A percentile compares a stretch with the other conserved stretches of the same genome.
phyloP scores from a whole-genome alignment of 2,888 invertebrate genomes.

The Ditylenchus weischeri region DNA sequence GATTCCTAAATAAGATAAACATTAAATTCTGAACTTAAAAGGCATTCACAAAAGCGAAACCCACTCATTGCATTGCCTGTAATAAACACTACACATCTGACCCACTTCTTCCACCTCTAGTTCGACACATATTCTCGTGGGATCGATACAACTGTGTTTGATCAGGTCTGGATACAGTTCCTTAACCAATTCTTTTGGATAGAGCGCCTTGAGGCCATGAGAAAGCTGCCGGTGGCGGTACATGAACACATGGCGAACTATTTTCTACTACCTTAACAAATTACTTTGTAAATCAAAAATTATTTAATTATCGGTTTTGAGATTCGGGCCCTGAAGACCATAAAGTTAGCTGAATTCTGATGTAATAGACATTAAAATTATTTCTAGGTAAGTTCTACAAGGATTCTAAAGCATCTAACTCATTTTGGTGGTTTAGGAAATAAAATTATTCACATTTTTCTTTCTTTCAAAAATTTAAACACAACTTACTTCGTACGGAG shows the following conservation, averaged over 20 bases:
- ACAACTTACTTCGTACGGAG: conserved; percentile 70
- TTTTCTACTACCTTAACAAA: conserved; percentile 72
- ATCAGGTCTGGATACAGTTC: conserved; percentile 51
- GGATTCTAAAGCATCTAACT: too few relatives aligned
- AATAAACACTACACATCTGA: conserved; percentile 50
- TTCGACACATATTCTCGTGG: conserved; percentile 26
- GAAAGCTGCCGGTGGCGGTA: conserved; percentile 77
- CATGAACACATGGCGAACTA: conserved; percentile 79
- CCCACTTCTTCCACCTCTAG: conserved; percentile 55
- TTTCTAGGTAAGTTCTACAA: too few relatives aligned
- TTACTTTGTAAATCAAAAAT: not conserved
- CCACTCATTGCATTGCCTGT: conserved; percentile 51
- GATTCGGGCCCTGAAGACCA: too few relatives aligned
- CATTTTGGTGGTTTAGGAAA: too few relatives aligned
- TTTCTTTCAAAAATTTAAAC: conserved; percentile 5
- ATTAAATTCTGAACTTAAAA: not conserved
- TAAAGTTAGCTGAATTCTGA: too few relatives aligned
- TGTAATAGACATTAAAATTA: too few relatives aligned
- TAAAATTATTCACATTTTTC: too few relatives aligned
- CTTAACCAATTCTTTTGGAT: conserved; percentile 47
- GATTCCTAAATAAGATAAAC: conserved; percentile 39
- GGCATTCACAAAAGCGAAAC: not conserved
- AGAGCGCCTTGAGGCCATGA: conserved; percentile 55
- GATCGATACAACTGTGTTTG: conserved; percentile 37
- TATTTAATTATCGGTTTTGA: too few relatives aligned